Conservation (phyloP, 2,888 invertebrate genomes). For the Plebejus anna region DNA sequence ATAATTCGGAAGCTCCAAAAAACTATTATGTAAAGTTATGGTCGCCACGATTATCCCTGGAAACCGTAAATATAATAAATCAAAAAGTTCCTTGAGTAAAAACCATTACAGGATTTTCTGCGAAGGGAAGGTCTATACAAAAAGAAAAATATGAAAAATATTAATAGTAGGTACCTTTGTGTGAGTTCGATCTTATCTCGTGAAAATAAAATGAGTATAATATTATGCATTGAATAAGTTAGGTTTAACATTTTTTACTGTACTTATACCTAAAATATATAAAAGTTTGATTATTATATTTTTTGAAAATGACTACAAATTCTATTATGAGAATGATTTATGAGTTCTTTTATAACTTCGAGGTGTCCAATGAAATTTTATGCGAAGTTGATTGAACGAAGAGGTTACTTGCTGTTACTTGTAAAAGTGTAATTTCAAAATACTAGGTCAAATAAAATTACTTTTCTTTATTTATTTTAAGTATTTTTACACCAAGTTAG, state of each 20-base stretch:
- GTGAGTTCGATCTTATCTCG: slow-evolving; percentile 9
- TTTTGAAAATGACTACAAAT: not conserved
- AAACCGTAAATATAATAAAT: slow-evolving; percentile 17
- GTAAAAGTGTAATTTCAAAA: not conserved
- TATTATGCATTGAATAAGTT: not conserved
- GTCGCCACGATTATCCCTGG: not conserved
- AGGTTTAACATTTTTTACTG: not conserved
- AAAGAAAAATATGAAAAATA: not conserved
- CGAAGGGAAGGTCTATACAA: slow-evolving; percentile 13
- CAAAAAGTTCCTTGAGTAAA: slow-evolving; percentile 20
- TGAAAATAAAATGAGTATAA: not conserved
- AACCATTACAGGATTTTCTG: slow-evolving; percentile 17
- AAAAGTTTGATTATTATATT: not conserved
- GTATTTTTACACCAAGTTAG: too few species aligned
- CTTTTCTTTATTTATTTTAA: too few species aligned
- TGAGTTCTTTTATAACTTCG: not conserved
- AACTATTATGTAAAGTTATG: not conserved
- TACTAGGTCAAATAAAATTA: too few species aligned
- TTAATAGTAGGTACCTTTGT: not conserved
- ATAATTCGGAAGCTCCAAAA: not conserved
- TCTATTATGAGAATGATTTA: not conserved
- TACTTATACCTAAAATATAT: not conserved
- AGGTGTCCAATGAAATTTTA: not conserved
- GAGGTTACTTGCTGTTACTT: not conserved
- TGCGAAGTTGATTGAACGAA: not conserved